Evolutionary conservation across 2,797 vertebrate genomes (phyloP), one percentile per base, ranked within the genome.

Genomic region (Danio aesculapii): DNA sequence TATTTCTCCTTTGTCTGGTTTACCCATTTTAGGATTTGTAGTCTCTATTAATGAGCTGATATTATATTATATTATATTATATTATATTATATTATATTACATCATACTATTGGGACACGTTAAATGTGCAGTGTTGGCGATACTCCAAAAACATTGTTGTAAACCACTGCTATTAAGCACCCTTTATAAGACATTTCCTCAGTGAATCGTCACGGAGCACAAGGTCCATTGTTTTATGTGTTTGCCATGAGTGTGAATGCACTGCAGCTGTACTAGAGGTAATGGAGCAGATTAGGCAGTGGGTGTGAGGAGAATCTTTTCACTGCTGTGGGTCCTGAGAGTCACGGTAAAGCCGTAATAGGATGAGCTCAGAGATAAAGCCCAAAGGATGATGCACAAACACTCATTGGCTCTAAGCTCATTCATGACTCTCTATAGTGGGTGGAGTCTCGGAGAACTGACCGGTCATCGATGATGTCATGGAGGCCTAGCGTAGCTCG

Each of bases 311-410:
- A 66, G 16, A 67, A n/a, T 58, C 52, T 59, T 30, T 44, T 73
- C 43, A 17, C 43, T 68, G 53, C 43, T 8, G 53, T 39, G 14
- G 43, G 66, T 71, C 43, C 8, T 8, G 41, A 74, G 50, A 55
- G 44, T 62, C 77, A 69, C 43, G 57, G 46, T 79, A 70, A 79
- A 70, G 17, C 66, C 67, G 52, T 70, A 44, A 70, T 70, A 79
- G 66, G 46, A 70, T 62, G 16, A 52, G 50, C 39, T 55, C 52
- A 46, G 49, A 55, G 50, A 53, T 75, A 19, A 53, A 67, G 21
- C 52, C 66, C 4, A 62, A 69, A 44, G 47, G 6, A 41, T 59
- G 21, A 43, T 41, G 8, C 55, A 49, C 11, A 39, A 77, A 55
- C 13, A 2, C 43, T 69, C 21, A 50, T 78, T 78, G 64, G 77